These are phyloP conservation scores for Pagrus major DNA, from an alignment of 2,113 vertebrate species.

Conservation along the genomic window DNA sequence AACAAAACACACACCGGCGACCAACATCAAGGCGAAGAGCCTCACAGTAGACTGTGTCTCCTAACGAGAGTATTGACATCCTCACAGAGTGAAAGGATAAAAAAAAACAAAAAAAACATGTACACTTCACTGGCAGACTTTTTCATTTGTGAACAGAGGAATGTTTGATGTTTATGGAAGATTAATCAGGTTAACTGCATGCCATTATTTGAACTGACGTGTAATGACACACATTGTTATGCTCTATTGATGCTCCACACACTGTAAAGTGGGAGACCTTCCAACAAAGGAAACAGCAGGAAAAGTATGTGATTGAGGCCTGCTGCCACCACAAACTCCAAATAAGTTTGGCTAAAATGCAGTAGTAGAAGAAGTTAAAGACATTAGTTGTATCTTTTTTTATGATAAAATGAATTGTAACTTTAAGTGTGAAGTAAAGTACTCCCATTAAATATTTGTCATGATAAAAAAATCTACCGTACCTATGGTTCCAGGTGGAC, in stretches of 20 bases:
- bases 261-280: background rate
- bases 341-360: too few species aligned
- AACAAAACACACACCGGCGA: constrained; percentile 54
- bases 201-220: background rate
- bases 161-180: constrained; percentile 6
- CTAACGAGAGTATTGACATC: constrained; percentile 49
- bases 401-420: too few species aligned
- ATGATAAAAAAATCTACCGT: background rate
- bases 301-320: background rate
- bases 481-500: constrained; percentile 93
- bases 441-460: background rate
- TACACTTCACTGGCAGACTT: background rate
- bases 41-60: constrained; percentile 27
- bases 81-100: constrained; percentile 5
- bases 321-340: background rate
- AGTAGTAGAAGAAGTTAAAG: too few species aligned
- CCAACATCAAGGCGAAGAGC: constrained; percentile 29
- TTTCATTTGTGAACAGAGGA: background rate
- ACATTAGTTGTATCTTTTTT: too few species aligned
- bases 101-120: too few species aligned
- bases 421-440: too few species aligned
- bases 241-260: background rate
- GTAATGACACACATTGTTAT: background rate
- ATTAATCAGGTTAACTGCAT: constrained; percentile 26
- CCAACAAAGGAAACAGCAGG: background rate